Percentiles rank a stretch among this genome's conserved stretches.
phyloP scores from a whole-genome alignment of 2,797 vertebrate genomes.

The Merluccius polli region DNA sequence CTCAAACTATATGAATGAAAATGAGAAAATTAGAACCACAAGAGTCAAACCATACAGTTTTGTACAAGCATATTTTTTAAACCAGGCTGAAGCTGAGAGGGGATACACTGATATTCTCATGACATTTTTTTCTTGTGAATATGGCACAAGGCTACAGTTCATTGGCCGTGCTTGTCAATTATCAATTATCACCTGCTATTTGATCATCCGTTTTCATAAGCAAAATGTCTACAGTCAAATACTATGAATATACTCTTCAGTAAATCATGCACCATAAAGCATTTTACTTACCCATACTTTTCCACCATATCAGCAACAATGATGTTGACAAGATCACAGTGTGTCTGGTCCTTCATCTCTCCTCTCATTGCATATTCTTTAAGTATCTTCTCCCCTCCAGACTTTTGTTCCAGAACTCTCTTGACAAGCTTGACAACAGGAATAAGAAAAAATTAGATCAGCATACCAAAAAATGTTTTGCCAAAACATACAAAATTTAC shows the following conservation, averaged over 20 bases:
- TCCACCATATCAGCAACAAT: slow-evolving; percentile 10
- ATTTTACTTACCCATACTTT: slow-evolving; percentile 12
- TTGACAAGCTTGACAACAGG: slow-evolving; percentile 6
- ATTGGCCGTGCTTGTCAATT: too few species aligned
- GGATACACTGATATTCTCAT: too few species aligned
- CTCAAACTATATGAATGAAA: not conserved
- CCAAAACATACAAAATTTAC: not conserved
- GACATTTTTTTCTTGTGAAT: too few species aligned
- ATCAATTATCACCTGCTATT: not conserved
- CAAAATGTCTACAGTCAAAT: not conserved
- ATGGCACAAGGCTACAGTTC: not conserved
- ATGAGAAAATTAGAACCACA: not conserved
- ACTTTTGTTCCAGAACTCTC: slow-evolving; percentile 12
- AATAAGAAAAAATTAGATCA: not conserved
- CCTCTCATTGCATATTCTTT: not conserved
- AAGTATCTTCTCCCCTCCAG: slow-evolving; percentile 9
- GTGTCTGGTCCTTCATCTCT: not conserved
- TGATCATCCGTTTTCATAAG: not conserved
- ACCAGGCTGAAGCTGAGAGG: too few species aligned
- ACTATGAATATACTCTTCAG: slow-evolving; percentile 5
- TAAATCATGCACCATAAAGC: slow-evolving; percentile 3
- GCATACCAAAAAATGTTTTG: not conserved
- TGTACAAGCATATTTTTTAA: too few species aligned
- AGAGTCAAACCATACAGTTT: not conserved
- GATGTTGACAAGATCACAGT: not conserved